These are phyloP conservation scores for Phocides pigmalion DNA, from an alignment of 1,140 invertebrate genomes.

Conservation along the genomic window DNA sequence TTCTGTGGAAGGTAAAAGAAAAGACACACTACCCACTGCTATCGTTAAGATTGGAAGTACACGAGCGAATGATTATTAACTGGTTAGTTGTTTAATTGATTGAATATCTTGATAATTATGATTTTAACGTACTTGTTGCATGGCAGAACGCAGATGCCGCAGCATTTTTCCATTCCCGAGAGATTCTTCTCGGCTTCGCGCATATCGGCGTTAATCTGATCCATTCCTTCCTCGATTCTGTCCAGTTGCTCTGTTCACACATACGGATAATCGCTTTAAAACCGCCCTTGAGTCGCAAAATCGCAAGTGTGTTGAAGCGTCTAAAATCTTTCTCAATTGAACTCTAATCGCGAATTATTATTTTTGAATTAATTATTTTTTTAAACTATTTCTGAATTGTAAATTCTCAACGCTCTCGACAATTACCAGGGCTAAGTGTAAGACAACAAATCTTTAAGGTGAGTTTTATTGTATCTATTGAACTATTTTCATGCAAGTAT, in stretches of 20 bases:
- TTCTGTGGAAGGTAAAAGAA: no score
- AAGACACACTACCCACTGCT: no score
- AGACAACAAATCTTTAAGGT: conserved; percentile 52
- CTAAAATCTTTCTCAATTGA: conserved; percentile 47
- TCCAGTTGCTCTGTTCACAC: conserved; percentile 96
- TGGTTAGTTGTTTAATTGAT: no score
- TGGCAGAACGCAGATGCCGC: conserved; percentile 98
- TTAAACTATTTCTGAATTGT: conserved; percentile 51
- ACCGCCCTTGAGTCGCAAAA: conserved; percentile 42
- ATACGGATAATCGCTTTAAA: conserved; percentile 65
- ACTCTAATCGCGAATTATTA: conserved; percentile 49
- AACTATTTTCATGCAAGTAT: conserved; percentile 34
- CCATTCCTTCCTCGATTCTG: conserved; percentile 99
- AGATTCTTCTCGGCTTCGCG: conserved; percentile 99
- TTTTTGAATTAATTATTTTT: conserved; percentile 40
- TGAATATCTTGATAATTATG: background rate
- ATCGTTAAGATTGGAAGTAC: no score
- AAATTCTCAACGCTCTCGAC: conserved; percentile 84
- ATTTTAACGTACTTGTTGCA: conserved; percentile 95
- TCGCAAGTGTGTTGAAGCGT: conserved; percentile 53
- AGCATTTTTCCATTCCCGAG: conserved; percentile 99
- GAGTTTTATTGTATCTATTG: conserved; percentile 28
- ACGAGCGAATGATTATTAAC: no score
- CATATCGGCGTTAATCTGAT: conserved; percentile 99
- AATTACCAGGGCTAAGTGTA: conserved; percentile 73